phyloP scores from a whole-genome alignment of 2,113 vertebrate genomes.

The Anolis carolinensis region DNA sequence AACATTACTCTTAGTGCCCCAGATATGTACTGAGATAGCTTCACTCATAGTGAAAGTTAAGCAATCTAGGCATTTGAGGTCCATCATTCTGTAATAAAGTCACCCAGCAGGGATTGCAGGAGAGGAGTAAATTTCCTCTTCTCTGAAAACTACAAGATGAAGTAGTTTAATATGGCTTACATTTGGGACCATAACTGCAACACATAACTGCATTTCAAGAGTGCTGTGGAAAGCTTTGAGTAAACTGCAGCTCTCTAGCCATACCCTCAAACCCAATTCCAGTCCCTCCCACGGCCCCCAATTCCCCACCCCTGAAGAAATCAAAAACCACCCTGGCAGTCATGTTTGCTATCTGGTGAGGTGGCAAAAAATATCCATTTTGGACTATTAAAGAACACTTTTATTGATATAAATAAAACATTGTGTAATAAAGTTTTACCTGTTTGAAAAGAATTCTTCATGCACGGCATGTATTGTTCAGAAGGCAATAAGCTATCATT shows the following conservation, averaged over 20 bases:
- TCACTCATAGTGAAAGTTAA: conserved; percentile 13
- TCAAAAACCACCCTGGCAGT: neutral
- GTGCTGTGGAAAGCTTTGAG: neutral
- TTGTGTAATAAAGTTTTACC: conserved; percentile 41
- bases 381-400: conserved; percentile 69
- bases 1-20: neutral
- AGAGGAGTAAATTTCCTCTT: conserved; percentile 8
- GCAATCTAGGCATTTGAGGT: neutral
- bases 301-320: too few relatives aligned
- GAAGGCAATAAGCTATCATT: conserved; percentile 38
- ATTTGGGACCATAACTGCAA: conserved; percentile 42
- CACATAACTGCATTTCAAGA: conserved; percentile 34
- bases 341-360: neutral
- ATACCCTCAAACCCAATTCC: neutral
- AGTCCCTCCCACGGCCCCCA: neutral
- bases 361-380: conserved; percentile 22
- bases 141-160: conserved; percentile 32
- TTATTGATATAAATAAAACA: conserved; percentile 71
- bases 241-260: neutral
- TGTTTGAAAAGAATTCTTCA: conserved; percentile 51
- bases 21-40: neutral
- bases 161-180: conserved; percentile 41
- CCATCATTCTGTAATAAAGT: conserved; percentile 24
- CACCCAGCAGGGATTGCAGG: conserved; percentile 14
- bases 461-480: conserved; percentile 60